A percentile compares a stretch with the other conserved stretches of the same genome.
phyloP scores from a whole-genome alignment of 2,888 invertebrate genomes.

The Ptychoptera albimana region DNA sequence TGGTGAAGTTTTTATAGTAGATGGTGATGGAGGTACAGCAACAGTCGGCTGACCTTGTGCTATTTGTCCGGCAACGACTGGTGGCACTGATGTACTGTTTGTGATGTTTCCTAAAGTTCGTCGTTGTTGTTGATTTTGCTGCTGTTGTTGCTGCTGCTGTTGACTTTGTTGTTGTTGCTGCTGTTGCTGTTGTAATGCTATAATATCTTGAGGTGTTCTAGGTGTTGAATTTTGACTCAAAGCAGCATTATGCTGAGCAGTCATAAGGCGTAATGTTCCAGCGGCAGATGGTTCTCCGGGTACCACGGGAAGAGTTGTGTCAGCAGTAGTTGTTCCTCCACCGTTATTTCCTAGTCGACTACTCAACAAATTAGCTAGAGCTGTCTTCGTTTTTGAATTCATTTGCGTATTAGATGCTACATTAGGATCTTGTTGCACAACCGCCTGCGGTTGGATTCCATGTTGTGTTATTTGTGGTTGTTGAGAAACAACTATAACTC shows the following conservation, averaged over 20 bases:
- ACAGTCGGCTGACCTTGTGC: slow-evolving; percentile 15
- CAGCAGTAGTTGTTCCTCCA: slow-evolving; percentile 24
- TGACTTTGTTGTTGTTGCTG: slow-evolving; percentile 34
- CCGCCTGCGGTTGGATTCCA: background rate
- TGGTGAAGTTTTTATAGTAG: slow-evolving; percentile 14
- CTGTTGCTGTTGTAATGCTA: slow-evolving; percentile 37
- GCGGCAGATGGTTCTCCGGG: slow-evolving; percentile 46
- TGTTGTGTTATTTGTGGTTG: slow-evolving; percentile 12
- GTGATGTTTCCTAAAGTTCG: slow-evolving; percentile 38
- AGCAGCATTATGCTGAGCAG: slow-evolving; percentile 60
- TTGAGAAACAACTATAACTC: slow-evolving; percentile 3
- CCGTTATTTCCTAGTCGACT: slow-evolving; percentile 51
- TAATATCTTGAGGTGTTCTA: slow-evolving; percentile 33
- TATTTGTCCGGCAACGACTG: slow-evolving; percentile 16
- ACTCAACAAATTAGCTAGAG: slow-evolving; percentile 85
- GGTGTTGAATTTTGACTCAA: slow-evolving; percentile 30
- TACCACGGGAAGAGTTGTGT: slow-evolving; percentile 28
- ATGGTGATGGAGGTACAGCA: slow-evolving; percentile 9
- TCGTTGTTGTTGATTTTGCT: slow-evolving; percentile 32
- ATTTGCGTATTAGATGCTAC: slow-evolving; percentile 36
- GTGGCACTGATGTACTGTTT: slow-evolving; percentile 24
- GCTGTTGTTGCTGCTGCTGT: slow-evolving; percentile 35
- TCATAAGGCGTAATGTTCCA: slow-evolving; percentile 62
- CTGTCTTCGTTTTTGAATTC: slow-evolving; percentile 85
- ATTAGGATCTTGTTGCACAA: background rate